Percentiles rank a stretch among this genome's conserved stretches.
These are phyloP conservation scores for Oryzias curvinotus DNA, from an alignment of 2,113 vertebrate species.

Conservation along the genomic window DNA sequence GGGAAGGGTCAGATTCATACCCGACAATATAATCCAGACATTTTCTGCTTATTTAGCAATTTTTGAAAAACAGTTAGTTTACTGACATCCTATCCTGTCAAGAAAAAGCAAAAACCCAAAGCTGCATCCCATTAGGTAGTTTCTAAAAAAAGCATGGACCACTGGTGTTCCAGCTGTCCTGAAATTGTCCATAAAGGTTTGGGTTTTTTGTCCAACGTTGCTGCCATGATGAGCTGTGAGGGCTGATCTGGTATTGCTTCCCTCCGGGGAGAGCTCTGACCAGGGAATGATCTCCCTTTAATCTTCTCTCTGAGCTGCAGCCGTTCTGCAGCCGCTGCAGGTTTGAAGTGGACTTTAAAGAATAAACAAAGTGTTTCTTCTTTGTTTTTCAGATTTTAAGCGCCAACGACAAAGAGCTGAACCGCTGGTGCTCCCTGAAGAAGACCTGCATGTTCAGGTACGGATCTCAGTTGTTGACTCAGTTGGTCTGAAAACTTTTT, in stretches of 20 bases:
- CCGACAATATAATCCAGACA: too few relatives aligned
- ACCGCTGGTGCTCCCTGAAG: slow-evolving; percentile 87
- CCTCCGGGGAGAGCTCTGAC: slow-evolving; percentile 74
- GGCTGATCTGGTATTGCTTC: slow-evolving; percentile 80
- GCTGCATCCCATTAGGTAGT: too few relatives aligned
- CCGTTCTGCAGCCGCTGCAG: background rate
- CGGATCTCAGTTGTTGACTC: rapidly evolving
- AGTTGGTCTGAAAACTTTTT: too few relatives aligned
- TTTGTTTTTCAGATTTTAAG: slow-evolving; percentile 77
- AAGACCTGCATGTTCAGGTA: slow-evolving; percentile 95
- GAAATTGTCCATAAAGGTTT: background rate
- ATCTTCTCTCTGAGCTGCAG: slow-evolving; percentile 84
- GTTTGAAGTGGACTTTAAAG: background rate
- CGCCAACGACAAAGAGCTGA: slow-evolving; percentile 86
- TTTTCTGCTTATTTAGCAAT: too few relatives aligned
- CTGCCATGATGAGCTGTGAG: slow-evolving; percentile 76
- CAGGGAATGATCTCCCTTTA: slow-evolving; percentile 73
- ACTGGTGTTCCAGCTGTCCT: too few relatives aligned
- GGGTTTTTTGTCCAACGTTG: background rate
- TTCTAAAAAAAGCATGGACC: too few relatives aligned
- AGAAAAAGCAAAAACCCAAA: too few relatives aligned
- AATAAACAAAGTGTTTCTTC: background rate
- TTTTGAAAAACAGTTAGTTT: too few relatives aligned
- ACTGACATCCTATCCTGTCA: too few relatives aligned
- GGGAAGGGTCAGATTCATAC: too few relatives aligned